Evolutionary conservation across 2,888 invertebrate genomes (phyloP).

Genomic region (Scaptomyza reducta): DNA sequence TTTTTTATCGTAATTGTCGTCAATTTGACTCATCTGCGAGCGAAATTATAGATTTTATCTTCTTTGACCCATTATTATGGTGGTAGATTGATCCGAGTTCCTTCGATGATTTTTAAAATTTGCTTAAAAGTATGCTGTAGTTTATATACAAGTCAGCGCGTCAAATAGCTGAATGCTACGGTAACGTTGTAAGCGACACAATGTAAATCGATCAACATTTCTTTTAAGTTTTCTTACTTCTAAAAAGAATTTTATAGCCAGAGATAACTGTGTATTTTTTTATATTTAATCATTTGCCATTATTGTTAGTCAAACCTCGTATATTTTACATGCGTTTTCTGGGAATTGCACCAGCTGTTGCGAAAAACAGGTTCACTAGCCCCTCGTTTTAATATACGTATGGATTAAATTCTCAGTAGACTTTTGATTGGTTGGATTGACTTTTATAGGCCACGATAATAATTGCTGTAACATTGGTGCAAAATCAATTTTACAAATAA

Average conservation of each 20-base stretch:
- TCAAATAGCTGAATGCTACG: conserved; percentile 18
- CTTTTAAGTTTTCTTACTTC: too few relatives aligned
- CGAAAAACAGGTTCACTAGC: conserved; percentile 2
- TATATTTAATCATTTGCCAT: not conserved
- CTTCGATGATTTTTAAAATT: not conserved
- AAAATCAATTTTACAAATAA: not conserved
- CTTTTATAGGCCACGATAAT: conserved; percentile 5
- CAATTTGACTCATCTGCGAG: too few relatives aligned
- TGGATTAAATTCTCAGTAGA: not conserved
- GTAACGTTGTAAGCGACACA: not conserved
- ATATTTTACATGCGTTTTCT: not conserved
- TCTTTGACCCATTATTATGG: too few relatives aligned
- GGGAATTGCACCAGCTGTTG: conserved; percentile 30
- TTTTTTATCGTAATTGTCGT: too few relatives aligned
- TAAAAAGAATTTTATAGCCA: not conserved
- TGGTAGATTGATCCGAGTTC: too few relatives aligned
- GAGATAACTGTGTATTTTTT: not conserved
- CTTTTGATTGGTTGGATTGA: conserved; percentile 1
- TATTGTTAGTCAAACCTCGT: not conserved
- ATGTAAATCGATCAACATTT: too few relatives aligned
- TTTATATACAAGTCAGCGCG: not conserved
- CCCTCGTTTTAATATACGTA: not conserved
- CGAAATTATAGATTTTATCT: too few relatives aligned
- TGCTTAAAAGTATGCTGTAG: conserved; percentile 21
- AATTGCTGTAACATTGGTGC: conserved; percentile 9